phyloP scores from a whole-genome alignment of 2,888 invertebrate species.

The Hoplodrina blanda region DNA sequence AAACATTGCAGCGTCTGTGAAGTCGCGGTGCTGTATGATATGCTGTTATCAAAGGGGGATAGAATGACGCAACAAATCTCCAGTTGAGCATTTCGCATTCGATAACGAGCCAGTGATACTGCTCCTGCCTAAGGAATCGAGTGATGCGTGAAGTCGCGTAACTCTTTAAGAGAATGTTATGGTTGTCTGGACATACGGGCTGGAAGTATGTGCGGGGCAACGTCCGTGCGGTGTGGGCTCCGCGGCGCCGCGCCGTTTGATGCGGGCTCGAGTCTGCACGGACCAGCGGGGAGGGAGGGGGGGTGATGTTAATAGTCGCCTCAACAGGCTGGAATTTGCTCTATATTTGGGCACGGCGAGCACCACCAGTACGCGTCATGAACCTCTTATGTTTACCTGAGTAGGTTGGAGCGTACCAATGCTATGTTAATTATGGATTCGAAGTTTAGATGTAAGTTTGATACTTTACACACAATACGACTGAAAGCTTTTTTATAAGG shows the following conservation, averaged over 20 bases:
- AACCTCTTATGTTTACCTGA: slow-evolving; percentile 53
- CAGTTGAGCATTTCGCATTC: slow-evolving; percentile 23
- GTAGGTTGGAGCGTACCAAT: slow-evolving; percentile 9
- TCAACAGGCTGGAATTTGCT: slow-evolving; percentile 71
- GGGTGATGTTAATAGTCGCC: slow-evolving; percentile 61
- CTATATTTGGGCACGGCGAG: slow-evolving; percentile 74
- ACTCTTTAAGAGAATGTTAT: slow-evolving; percentile 24
- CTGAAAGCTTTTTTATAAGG: not conserved
- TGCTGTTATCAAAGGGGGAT: slow-evolving; percentile 43
- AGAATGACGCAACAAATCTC: slow-evolving; percentile 30
- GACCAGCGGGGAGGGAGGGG: slow-evolving; percentile 42
- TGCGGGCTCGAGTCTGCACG: slow-evolving; percentile 42
- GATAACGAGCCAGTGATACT: not conserved
- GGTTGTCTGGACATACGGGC: slow-evolving; percentile 35
- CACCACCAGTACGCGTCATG: slow-evolving; percentile 48
- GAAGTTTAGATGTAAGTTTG: not conserved
- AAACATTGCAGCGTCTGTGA: slow-evolving; percentile 40
- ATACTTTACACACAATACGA: not conserved
- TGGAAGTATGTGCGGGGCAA: slow-evolving; percentile 45
- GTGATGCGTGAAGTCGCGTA: slow-evolving; percentile 26
- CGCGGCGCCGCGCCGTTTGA: slow-evolving; percentile 46
- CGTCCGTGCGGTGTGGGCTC: slow-evolving; percentile 51
- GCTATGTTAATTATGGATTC: slow-evolving; percentile 4
- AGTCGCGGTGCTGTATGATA: slow-evolving; percentile 12
- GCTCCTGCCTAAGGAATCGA: slow-evolving; percentile 1